phyloP scores from a whole-genome alignment of 2,797 vertebrate species.

The Oreochromis grahami region DNA sequence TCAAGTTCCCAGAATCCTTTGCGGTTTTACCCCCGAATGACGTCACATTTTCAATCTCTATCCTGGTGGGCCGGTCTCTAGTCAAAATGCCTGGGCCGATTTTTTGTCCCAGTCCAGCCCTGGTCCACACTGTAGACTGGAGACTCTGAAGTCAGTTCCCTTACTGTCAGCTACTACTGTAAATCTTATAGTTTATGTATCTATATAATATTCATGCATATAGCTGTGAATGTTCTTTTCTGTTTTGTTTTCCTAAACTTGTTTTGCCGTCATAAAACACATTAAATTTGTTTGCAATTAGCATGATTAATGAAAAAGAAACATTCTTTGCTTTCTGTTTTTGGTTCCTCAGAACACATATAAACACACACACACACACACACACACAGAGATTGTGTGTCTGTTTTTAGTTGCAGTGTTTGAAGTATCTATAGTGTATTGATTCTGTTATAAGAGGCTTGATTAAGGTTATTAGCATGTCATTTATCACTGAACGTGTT shows the following conservation, averaged over 20 bases:
- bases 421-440: not conserved
- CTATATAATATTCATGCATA: not conserved
- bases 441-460: not conserved
- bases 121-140: no score
- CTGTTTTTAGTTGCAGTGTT: not conserved
- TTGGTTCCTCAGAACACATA: not conserved
- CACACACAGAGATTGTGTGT: not conserved
- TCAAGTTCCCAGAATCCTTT: no score
- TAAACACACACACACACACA: not conserved
- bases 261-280: not conserved
- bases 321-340: not conserved
- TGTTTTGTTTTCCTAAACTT: not conserved
- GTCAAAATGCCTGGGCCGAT: no score
- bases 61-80: no score
- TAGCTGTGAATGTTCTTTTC: not conserved
- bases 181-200: not conserved
- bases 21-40: no score
- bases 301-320: not conserved
- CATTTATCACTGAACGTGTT: not conserved
- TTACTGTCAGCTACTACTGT: not conserved
- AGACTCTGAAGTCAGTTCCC: no score
- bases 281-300: not conserved
- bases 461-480: not conserved
- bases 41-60: no score
- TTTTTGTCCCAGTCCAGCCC: no score